A percentile compares a stretch with the other conserved stretches of the same genome.
Conservation (phyloP, 2,113 vertebrate genomes). For the Sylvicapra grimmia region DNA sequence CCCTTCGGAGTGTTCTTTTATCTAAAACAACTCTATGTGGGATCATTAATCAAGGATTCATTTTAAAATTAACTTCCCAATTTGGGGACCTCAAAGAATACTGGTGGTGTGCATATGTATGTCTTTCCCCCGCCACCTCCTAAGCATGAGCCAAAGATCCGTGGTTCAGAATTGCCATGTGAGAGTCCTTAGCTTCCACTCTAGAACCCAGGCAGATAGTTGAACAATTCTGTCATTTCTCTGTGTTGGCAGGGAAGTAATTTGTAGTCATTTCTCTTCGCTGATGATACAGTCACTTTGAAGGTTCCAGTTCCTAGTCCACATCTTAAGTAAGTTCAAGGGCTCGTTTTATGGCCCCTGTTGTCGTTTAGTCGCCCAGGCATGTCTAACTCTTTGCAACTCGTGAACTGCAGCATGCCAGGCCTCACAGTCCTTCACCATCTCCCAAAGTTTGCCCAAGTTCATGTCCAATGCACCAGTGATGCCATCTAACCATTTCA, state of each 20-base stretch:
- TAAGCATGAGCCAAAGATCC: not conserved
- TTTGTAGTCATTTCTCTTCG: not conserved
- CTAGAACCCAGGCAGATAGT: not conserved
- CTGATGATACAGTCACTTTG: not conserved
- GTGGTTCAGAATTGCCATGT: not conserved
- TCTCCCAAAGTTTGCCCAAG: not conserved
- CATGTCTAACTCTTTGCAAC: not conserved
- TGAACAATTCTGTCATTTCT: not conserved
- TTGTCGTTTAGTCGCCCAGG: not conserved
- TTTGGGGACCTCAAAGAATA: not conserved
- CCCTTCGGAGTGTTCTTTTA: not conserved
- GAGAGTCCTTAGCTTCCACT: not conserved
- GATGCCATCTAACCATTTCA: not conserved
- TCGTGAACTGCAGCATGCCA: not conserved
- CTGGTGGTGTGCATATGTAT: not conserved
- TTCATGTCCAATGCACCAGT: not conserved
- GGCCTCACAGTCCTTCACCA: not conserved
- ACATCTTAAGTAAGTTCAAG: not conserved
- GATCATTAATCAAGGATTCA: not conserved
- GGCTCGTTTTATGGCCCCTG: not conserved
- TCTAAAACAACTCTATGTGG: not conserved
- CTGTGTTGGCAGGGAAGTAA: not conserved
- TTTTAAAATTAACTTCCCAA: conserved; percentile 2
- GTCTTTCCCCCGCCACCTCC: not conserved
- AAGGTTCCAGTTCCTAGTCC: not conserved